These are phyloP conservation scores for Lethenteron camtschaticum DNA, from an alignment of 2,113 vertebrate species.

Conservation along the genomic window DNA sequence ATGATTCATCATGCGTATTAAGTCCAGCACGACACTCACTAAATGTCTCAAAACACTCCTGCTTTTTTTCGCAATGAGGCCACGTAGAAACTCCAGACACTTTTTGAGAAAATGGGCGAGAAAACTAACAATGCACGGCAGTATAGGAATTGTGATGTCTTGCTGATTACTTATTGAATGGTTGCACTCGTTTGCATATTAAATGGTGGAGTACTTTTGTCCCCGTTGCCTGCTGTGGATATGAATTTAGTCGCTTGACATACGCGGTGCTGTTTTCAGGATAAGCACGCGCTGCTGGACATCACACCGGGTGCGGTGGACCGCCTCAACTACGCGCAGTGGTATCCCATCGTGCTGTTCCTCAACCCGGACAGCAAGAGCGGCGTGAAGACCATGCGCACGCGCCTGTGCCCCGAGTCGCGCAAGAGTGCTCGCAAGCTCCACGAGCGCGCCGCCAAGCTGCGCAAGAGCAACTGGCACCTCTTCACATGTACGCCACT, in stretches of 20 bases:
- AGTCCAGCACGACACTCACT: too few relatives aligned
- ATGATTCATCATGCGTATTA: too few relatives aligned
- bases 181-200: too few relatives aligned
- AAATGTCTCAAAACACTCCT: too few relatives aligned
- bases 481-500: constrained; percentile 76
- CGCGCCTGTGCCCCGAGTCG: constrained; percentile 70
- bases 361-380: constrained; percentile 93
- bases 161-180: too few relatives aligned
- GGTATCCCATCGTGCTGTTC: constrained; percentile 96
- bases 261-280: constrained; percentile 23
- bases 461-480: constrained; percentile 96
- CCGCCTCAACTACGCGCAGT: constrained; percentile 91
- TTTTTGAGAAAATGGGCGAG: too few relatives aligned
- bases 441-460: constrained; percentile 83
- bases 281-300: constrained; percentile 87
- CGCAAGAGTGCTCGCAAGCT: constrained; percentile 88
- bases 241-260: background rate
- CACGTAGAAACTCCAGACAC: too few relatives aligned
- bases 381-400: constrained; percentile 93
- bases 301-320: constrained; percentile 98
- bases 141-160: too few relatives aligned
- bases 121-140: too few relatives aligned
- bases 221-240: too few relatives aligned
- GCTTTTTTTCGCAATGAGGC: too few relatives aligned
- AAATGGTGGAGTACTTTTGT: too few relatives aligned